Base-by-base conservation (phyloP, 2,888 invertebrate species). In the Coelopa pilipes region DNA sequence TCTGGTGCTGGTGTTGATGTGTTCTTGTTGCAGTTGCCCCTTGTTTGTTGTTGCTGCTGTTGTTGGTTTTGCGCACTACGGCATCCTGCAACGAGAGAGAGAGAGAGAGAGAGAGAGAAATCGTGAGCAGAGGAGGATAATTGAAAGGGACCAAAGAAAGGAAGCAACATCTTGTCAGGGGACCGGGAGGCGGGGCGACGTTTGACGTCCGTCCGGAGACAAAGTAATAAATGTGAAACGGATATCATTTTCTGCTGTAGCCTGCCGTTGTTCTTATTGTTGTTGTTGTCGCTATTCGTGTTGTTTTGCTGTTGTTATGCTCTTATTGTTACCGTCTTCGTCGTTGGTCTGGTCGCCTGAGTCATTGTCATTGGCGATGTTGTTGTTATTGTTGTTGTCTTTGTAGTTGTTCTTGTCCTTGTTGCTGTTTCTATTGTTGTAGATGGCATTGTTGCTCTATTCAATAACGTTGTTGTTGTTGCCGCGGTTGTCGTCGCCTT, bases 181-280 rank as follows among this genome's bases (percentile, higher is more conserved):
- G 34, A 7, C 34, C 4, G 34, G 4, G 34, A 34, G 34, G 34
- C 2, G 34, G 34, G 7, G 7, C 4, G 34, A 7, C 34, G 2
- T 34, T 34, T 7, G 69, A n/a, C n/a, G 13, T 24, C 19, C 2
- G 21, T 17, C 24, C 66, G 67, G 19, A 63, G 46, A 73, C n/a
- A 66, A 63, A 19, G 72, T 50, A 73, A 74, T 49, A 71, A 70
- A 73, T 71, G 63, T 59, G 67, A 70, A 70, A 73, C 75, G 75
- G 75, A 75, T 75, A 75, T 73, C 65, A 73, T 71, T 69, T 69
- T 63, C 34, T 34, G 34, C 34, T 34, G 34, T 34, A 2, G 34
- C 49, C 19, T 34, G 24, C 34, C 17, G 49, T 24, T 49, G 15
- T 21, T 50, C 17, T 24, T 68, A 53, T 53, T 62, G 46, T 72